phyloP scores from a whole-genome alignment of 1,140 invertebrate genomes.

The Centruroides vittatus region DNA sequence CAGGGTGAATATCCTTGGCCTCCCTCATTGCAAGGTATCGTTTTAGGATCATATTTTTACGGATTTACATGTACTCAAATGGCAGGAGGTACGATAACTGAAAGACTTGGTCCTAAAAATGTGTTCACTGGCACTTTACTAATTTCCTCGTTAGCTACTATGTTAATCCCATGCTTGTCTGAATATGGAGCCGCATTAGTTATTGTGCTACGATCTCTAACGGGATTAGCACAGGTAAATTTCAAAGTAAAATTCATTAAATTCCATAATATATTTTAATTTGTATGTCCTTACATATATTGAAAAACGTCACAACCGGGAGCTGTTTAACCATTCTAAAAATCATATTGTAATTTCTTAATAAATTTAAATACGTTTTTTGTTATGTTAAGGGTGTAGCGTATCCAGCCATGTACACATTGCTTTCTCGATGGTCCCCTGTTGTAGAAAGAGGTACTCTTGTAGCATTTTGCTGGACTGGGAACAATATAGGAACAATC shows the following conservation, averaged over 20 bases:
- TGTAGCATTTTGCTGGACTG: slow-evolving; percentile 10
- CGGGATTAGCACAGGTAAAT: not conserved
- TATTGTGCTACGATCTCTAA: not conserved
- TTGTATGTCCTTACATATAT: too few relatives aligned
- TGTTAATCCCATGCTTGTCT: not conserved
- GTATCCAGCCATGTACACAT: slow-evolving; percentile 23
- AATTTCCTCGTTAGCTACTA: not conserved
- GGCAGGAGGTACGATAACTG: not conserved
- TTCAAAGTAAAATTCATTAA: not conserved
- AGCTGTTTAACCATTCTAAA: too few relatives aligned
- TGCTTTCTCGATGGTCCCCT: slow-evolving; percentile 25
- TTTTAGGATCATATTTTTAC: not conserved
- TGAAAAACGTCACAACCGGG: not conserved
- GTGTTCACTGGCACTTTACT: not conserved
- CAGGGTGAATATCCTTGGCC: not conserved
- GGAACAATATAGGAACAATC: slow-evolving; percentile 24
- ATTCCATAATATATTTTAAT: too few relatives aligned
- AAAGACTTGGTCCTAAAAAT: not conserved
- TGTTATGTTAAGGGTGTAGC: too few relatives aligned
- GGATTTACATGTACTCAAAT: not conserved
- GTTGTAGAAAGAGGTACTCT: slow-evolving; percentile 10
- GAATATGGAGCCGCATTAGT: not conserved
- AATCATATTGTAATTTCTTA: too few relatives aligned
- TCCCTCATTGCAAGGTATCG: not conserved
- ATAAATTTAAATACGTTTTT: too few relatives aligned